phyloP scores from a whole-genome alignment of 2,888 invertebrate genomes.

The Omphaloscelis lunosa region DNA sequence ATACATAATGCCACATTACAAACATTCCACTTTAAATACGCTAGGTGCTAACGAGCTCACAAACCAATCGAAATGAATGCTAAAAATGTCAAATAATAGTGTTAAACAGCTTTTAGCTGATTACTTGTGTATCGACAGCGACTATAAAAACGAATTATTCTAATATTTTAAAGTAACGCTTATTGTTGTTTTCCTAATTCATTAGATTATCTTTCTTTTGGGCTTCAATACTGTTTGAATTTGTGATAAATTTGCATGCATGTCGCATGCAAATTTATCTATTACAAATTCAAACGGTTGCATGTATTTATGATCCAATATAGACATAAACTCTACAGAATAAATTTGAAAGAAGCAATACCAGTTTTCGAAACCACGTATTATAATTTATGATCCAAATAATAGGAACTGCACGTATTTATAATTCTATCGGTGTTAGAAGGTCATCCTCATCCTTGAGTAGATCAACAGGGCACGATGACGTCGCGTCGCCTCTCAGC shows the following conservation, averaged over 20 bases:
- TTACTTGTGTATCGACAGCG: neutral
- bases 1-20: constrained; percentile 48
- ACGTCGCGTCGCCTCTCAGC: constrained; percentile 59
- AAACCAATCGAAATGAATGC: constrained; percentile 24
- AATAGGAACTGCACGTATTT: constrained; percentile 13
- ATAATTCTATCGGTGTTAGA: constrained; percentile 30
- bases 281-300: neutral
- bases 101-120: constrained; percentile 1
- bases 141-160: neutral
- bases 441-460: constrained; percentile 41
- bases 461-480: constrained; percentile 58
- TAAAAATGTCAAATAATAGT: constrained; percentile 29
- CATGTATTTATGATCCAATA: neutral
- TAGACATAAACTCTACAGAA: neutral
- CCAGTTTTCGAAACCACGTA: neutral
- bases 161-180: neutral
- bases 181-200: neutral
- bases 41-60: constrained; percentile 25
- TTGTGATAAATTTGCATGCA: neutral
- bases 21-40: constrained; percentile 21
- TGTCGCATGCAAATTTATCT: too few relatives aligned
- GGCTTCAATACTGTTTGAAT: neutral
- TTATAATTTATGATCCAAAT: neutral
- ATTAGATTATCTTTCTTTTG: neutral
- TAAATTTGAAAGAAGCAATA: neutral